Conservation (phyloP, 2,113 vertebrate species). For the Abramis brama region DNA sequence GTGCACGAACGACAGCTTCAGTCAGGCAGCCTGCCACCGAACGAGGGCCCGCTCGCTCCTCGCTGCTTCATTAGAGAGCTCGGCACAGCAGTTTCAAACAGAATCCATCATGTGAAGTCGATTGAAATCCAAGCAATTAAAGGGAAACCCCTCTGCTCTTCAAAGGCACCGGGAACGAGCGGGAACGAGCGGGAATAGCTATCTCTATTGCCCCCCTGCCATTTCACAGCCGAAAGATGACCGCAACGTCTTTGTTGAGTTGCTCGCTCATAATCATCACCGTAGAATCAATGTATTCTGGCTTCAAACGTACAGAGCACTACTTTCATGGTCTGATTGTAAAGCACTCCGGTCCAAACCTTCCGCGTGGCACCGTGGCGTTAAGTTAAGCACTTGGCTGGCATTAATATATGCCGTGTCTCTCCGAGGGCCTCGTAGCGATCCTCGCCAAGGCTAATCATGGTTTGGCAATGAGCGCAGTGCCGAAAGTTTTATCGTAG, state of each 20-base stretch:
- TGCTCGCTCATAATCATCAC: conserved; percentile 9
- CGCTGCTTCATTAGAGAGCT: conserved; percentile 48
- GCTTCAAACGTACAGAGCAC: conserved; percentile 4
- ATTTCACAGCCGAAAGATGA: conserved; percentile 30
- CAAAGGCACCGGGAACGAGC: conserved; percentile 23
- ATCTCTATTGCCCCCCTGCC: conserved; percentile 37
- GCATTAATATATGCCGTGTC: conserved; percentile 2
- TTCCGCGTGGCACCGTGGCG: background rate
- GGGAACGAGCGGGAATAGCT: conserved; percentile 25
- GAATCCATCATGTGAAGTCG: conserved; percentile 46
- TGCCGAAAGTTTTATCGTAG: conserved; percentile 20
- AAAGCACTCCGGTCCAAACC: conserved; percentile 1
- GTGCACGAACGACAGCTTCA: conserved; percentile 24
- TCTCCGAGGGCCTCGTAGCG: background rate
- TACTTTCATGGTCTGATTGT: conserved; percentile 30
- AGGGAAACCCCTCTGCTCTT: conserved; percentile 49
- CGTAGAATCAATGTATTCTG: conserved; percentile 4
- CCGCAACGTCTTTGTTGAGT: conserved; percentile 27
- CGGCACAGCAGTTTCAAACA: conserved; percentile 44
- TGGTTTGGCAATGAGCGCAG: conserved; percentile 28
- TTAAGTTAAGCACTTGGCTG: conserved; percentile 19
- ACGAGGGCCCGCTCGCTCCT: conserved; percentile 17
- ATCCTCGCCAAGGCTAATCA: conserved; percentile 38
- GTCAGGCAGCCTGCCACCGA: conserved; percentile 28
- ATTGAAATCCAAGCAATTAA: conserved; percentile 54